Evolutionary conservation across 2,113 vertebrate genomes (phyloP), one percentile per base, ranked within the genome.

Genomic region (Ageneiosus marmoratus): DNA sequence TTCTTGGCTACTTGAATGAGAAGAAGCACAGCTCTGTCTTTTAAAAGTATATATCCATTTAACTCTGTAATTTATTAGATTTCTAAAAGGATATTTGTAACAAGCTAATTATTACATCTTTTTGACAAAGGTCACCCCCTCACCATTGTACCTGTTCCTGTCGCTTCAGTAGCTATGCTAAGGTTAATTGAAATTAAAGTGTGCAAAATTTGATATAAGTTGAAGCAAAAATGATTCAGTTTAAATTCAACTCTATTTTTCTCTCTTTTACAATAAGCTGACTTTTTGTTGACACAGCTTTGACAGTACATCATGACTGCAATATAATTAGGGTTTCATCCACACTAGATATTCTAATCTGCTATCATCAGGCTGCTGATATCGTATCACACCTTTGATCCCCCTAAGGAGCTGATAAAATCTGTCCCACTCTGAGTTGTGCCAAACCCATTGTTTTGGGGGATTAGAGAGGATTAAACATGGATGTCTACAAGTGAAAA

Each of bases 361-460:
- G 20, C 87, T 83, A 82, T 88, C 89, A 79, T 89, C 88, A 87
- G 87, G 87, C 81, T 89, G 29, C 44, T 69, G 88, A 84, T 86
- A 83, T 83, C 79, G 85, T 80, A 80, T 86, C 84, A 77, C 77
- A 67, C 13, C 84, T 60, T 85, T 91, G 89, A 92, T 93, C 90
- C 88, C 84, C 85, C 82, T 70, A 87, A 91, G 89, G 88, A 41
- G 84, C 87, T 87, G 92, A 94, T 92, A 89, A 91, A 92, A 94
- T 93, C 91, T 91, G 89, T 87, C 88, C 86, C 89, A 87, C 87
- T 91, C 87, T 77, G 76, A 88, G 89, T 88, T 84, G 80, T 55
- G 89, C 88, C 80, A 88, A 91, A 70, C 89, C 92, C 86, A 89
- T 93, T 94, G 92, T 93, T 93, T 93, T 86, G 86, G 89, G 89